phyloP scores from a whole-genome alignment of 35 echinoderm and acorn worm species.

The Holothuria glaberrima region DNA sequence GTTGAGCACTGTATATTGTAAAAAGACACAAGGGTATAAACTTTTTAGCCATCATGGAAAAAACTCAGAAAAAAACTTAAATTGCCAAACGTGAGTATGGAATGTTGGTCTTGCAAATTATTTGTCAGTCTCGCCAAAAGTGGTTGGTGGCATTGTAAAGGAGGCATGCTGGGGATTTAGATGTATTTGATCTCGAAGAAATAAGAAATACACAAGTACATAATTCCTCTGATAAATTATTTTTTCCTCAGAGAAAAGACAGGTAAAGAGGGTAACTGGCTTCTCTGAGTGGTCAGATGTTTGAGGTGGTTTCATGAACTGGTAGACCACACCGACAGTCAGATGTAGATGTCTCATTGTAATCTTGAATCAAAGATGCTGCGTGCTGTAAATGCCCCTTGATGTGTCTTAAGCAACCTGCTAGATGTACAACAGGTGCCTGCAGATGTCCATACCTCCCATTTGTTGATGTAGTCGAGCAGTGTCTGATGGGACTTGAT shows the following conservation, averaged over 20 bases:
- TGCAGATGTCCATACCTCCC: slow-evolving; percentile 39
- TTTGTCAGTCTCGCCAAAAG: too few relatives aligned
- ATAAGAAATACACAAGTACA: not conserved
- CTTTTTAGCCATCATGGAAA: too few relatives aligned
- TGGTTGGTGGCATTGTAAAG: too few relatives aligned
- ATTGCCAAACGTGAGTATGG: too few relatives aligned
- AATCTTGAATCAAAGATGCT: slow-evolving; percentile 1
- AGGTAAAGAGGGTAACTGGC: slow-evolving; percentile 60
- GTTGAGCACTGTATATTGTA: too few relatives aligned
- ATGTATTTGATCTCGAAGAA: not conserved
- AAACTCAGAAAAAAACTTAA: too few relatives aligned
- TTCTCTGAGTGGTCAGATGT: slow-evolving; percentile 61
- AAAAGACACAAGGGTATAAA: too few relatives aligned
- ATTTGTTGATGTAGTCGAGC: slow-evolving; percentile 17
- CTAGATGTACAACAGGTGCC: slow-evolving; percentile 48
- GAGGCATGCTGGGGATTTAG: not conserved
- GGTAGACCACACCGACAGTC: slow-evolving; percentile 35
- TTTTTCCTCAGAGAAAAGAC: slow-evolving; percentile 57
- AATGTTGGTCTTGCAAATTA: too few relatives aligned
- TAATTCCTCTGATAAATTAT: slow-evolving; percentile 55
- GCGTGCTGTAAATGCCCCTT: slow-evolving; percentile 18
- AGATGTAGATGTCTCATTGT: slow-evolving; percentile 51
- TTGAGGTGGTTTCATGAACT: slow-evolving; percentile 9
- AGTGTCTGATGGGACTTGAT: slow-evolving; percentile 28
- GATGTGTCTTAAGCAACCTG: slow-evolving; percentile 18